Evolutionary conservation across 2,797 vertebrate genomes (phyloP).

Genomic region (Meda fulgida): DNA sequence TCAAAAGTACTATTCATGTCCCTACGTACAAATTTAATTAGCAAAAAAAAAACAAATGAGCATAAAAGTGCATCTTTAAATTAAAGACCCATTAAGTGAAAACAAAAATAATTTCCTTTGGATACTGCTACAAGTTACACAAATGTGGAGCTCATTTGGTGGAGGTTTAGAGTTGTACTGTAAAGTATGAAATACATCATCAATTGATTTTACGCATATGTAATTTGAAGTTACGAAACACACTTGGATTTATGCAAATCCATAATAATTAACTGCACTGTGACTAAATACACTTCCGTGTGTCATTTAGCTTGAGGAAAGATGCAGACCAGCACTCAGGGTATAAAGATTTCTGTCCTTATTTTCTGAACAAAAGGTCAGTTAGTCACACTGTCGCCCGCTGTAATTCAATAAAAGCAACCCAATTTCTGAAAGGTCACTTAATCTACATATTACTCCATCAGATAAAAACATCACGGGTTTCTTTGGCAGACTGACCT

Average conservation of each 20-base stretch:
- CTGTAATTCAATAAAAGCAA: slow-evolving; percentile 69
- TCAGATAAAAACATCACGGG: slow-evolving; percentile 50
- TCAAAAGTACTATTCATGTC: not conserved
- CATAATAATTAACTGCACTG: slow-evolving; percentile 10
- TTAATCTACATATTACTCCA: slow-evolving; percentile 68
- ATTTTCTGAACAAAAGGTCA: slow-evolving; percentile 54
- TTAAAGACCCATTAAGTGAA: not conserved
- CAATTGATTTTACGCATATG: not conserved
- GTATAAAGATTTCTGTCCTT: slow-evolving; percentile 39
- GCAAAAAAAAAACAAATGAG: not conserved
- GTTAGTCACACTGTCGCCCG: slow-evolving; percentile 56
- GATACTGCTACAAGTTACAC: not conserved
- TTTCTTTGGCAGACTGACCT: slow-evolving; percentile 42
- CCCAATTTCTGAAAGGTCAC: slow-evolving; percentile 67
- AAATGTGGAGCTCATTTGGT: not conserved
- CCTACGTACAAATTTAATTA: not conserved
- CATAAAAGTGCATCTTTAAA: not conserved
- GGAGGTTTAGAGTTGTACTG: not conserved
- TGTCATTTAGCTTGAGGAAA: not conserved
- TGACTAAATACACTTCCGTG: slow-evolving; percentile 1
- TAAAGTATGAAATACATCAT: not conserved
- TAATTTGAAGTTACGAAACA: not conserved
- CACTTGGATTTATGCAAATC: slow-evolving; percentile 16
- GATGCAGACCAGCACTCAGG: not conserved
- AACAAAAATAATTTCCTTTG: not conserved